Base-by-base conservation (phyloP, 2,888 invertebrate species). In the Lingula anatina region DNA sequence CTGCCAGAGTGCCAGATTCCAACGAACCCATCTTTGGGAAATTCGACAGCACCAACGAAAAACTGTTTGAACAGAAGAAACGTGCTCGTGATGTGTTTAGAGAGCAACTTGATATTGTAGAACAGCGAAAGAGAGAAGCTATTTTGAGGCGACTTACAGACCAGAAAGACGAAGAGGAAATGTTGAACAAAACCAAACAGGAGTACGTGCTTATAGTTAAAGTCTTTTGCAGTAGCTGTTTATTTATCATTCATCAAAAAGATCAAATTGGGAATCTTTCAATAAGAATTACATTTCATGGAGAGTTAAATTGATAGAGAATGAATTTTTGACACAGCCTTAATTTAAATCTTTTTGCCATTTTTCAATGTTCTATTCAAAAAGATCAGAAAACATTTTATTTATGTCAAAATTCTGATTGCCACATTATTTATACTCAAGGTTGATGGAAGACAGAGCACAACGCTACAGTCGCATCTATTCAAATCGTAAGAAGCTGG, bases 41-140 rank as follows among this genome's bases (percentile, higher is more conserved):
- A 55, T 63, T 72, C 49, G 76, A 76, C 57, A 67, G 68, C 63
- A 72, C 62, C 47, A 70, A 71, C 46, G 75, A 75, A 46, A 69
- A 71, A 51, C 61, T 76, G 68, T 62, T 66, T 3, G 72, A 72
- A 41, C 60, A 66, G 20, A 57, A 72, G 44, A 53, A 61, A 27
- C 57, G 63, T n/a, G 75, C 75, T 1, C 64, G 65, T 25, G 66
- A 70, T 26, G 49, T 75, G 24, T 71, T 70, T 60, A 57, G 64
- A 47, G 70, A 73, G 24, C 75, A 77, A 53, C 66, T 70, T 41
- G 66, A 68, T 5, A 57, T 69, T 35, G 71, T 75, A 20, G 73
- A 70, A 23, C 71, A 73, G 51, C 64, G 62, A 44, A 75, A 75
- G 48, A 55, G 76, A 26, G 73, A 73, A 35, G 67, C 65, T 44